Conservation (phyloP, 2,888 invertebrate genomes). For the Stenodera caucasica region DNA sequence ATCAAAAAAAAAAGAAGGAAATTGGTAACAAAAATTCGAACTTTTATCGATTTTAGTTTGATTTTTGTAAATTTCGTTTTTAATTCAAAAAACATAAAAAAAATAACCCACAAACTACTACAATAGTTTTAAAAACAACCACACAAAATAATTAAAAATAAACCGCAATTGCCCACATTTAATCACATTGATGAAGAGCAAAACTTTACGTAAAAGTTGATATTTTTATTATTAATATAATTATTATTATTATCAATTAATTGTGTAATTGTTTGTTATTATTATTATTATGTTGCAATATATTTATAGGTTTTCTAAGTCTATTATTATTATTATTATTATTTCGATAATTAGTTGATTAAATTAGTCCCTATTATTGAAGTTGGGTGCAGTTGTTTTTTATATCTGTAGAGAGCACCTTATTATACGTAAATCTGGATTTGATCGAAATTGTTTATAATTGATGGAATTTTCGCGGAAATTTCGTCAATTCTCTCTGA, state of each 20-base stretch:
- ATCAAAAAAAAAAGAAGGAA: conserved; percentile 31
- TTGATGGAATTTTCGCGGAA: neutral
- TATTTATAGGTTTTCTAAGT: conserved; percentile 37
- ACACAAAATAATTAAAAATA: conserved; percentile 14
- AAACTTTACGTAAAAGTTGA: conserved; percentile 30
- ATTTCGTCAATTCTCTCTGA: neutral
- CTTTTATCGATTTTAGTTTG: conserved; percentile 46
- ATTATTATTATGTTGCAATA: conserved; percentile 43
- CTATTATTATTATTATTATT: conserved; percentile 28
- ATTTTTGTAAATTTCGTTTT: conserved; percentile 27
- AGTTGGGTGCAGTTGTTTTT: neutral
- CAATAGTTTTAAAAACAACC: conserved; percentile 46
- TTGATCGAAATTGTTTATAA: neutral
- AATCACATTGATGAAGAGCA: conserved; percentile 54
- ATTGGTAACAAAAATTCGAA: conserved; percentile 37
- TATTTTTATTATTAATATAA: too few relatives aligned
- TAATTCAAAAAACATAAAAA: neutral
- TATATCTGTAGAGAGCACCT: conserved; percentile 10
- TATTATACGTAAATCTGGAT: conserved; percentile 25
- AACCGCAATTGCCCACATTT: conserved; percentile 56
- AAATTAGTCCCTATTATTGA: neutral
- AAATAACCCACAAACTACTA: conserved; percentile 50
- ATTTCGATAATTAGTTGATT: conserved; percentile 7
- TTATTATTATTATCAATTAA: neutral
- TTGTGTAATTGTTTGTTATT: conserved; percentile 36